A percentile compares a stretch with the other conserved stretches of the same genome.
phyloP scores from a whole-genome alignment of 2,797 vertebrate genomes.

The Erpetoichthys calabaricus region DNA sequence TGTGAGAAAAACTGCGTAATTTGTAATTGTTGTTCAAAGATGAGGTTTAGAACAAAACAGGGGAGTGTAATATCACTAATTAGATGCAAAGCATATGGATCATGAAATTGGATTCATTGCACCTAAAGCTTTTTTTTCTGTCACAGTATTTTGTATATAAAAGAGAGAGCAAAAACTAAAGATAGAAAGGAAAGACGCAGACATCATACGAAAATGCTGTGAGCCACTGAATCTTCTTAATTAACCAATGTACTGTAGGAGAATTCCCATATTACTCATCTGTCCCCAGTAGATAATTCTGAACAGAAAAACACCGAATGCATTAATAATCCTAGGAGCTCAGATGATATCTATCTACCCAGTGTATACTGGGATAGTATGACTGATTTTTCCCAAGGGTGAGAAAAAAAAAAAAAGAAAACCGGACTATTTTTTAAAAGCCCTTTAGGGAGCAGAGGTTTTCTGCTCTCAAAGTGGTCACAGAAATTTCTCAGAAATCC shows the following conservation, averaged over 20 bases:
- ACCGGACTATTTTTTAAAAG: no score
- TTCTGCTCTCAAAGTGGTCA: no score
- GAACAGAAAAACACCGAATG: neutral
- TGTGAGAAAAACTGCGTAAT: neutral
- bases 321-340: no score
- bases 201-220: neutral
- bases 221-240: constrained; percentile 2
- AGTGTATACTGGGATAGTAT: no score
- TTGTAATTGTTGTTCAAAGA: neutral
- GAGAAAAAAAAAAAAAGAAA: no score
- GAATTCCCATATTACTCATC: neutral
- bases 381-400: no score
- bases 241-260: neutral
- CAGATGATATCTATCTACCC: no score
- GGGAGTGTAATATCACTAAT: neutral
- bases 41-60: neutral
- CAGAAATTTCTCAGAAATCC: no score
- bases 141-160: neutral
- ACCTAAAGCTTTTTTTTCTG: neutral
- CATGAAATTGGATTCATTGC: neutral
- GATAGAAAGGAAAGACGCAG: neutral
- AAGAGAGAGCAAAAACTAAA: neutral
- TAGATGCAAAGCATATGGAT: constrained; percentile 3
- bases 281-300: constrained; percentile 2
- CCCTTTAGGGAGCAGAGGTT: no score